Evolutionary conservation across 1,140 invertebrate genomes (phyloP), one percentile per base, ranked within the genome.

Genomic region (Danaus melanippus): DNA sequence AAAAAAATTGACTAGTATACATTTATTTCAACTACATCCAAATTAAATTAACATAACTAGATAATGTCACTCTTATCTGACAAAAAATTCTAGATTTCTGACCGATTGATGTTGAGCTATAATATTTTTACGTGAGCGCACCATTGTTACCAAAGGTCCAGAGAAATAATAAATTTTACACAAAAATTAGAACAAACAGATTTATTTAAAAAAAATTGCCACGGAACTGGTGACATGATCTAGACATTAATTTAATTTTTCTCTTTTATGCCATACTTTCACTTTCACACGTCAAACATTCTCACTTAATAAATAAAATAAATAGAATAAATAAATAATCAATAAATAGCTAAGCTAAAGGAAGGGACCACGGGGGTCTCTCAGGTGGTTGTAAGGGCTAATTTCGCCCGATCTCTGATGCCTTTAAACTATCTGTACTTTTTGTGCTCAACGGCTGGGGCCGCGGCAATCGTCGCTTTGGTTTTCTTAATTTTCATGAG

Each of bases 31-130:
- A 62, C 61, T 64, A 70, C 64, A 72, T 69, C 62, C 63, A 80
- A 83, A 87, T 79, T 80, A 88, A 87, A 88, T 87, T 87, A 88
- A 86, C 67, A 75, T 76, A 42, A 76, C 85, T 87, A 87, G 87
- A 87, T 82, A 86, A 88, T 87, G 87, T 87, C 87, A 87, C 87
- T 80, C 62, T 70, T 67, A 67, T 56, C 63, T 76, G 71, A 76
- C 69, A 79, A 71, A 67, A 65, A 55, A 40, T 74, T 79, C 74
- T 83, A 81, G 79, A 65, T 63, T 84, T 79, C 71, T 86, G 84
- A 86, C 84, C 84, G 81, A 86, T 79, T 62, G 58, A 64, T 47
- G 57, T 50, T 54, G 48, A 53, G 60, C 45, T 42, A 60, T 39
- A 50, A 52, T 43, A 12, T 17, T 55, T 62, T 66, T 15, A 65